phyloP scores from a whole-genome alignment of 2,113 vertebrate species.

The Junco hyemalis region DNA sequence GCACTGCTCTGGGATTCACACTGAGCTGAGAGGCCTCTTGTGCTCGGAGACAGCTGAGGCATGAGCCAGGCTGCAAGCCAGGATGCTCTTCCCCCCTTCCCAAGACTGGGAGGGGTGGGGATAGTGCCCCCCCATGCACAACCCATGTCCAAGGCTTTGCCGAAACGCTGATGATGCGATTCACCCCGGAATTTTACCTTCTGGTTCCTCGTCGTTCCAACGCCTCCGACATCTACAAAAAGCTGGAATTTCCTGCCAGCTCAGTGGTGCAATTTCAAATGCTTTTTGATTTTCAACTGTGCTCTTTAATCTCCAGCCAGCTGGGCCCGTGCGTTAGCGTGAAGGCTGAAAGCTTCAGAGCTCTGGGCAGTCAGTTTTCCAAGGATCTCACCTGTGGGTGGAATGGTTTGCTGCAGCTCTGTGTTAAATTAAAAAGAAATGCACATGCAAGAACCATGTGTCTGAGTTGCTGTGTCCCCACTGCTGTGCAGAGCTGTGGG shows the following conservation, averaged over 20 bases:
- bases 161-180: constrained; percentile 16
- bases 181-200: constrained; percentile 14
- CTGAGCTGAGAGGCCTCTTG: neutral
- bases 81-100: neutral
- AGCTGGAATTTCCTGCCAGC: constrained; percentile 74
- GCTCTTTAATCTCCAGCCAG: constrained; percentile 71
- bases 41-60: neutral
- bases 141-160: neutral
- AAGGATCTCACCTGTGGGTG: constrained; percentile 63
- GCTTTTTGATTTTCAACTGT: constrained; percentile 51
- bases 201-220: constrained; percentile 23
- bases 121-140: neutral
- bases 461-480: neutral
- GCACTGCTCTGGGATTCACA: neutral
- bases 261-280: constrained; percentile 61
- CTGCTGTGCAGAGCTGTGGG: accelerated
- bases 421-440: neutral
- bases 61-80: constrained; percentile 13
- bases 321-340: constrained; percentile 56
- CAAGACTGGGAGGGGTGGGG: neutral
- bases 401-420: constrained; percentile 35
- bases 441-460: neutral
- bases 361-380: constrained; percentile 59
- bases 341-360: constrained; percentile 61
- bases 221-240: constrained; percentile 58